Evolutionary conservation across 35 echinoderm and acorn worm genomes (phyloP).

Genomic region (Nesometra sesokonis): DNA sequence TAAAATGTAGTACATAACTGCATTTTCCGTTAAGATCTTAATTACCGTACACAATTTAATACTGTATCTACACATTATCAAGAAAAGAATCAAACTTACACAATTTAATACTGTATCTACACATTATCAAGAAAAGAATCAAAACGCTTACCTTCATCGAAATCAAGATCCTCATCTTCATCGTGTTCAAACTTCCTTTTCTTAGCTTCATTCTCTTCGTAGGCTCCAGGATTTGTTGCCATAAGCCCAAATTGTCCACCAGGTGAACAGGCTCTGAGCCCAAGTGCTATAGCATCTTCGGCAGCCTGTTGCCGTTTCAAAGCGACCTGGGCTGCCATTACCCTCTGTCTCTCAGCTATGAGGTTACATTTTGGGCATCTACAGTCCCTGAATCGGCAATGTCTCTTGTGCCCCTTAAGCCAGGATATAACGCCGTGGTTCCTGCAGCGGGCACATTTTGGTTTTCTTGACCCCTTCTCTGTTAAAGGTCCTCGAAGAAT

Average conservation of each 20-base stretch:
- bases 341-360: slow-evolving; percentile 90
- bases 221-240: slow-evolving; percentile 34
- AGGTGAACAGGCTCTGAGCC: slow-evolving; percentile 88
- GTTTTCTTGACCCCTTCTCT: slow-evolving; percentile 91
- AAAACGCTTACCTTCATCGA: background rate
- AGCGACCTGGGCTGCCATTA: slow-evolving; percentile 98
- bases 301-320: slow-evolving; percentile 94
- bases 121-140: background rate
- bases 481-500: slow-evolving; percentile 84
- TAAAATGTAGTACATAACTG: too few species aligned
- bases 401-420: slow-evolving; percentile 95
- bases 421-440: slow-evolving; percentile 98
- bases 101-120: too few species aligned
- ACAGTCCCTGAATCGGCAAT: slow-evolving; percentile 93
- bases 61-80: too few species aligned
- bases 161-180: slow-evolving; percentile 2
- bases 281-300: slow-evolving; percentile 93
- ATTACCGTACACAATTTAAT: too few species aligned
- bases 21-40: too few species aligned
- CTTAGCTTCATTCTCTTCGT: background rate
- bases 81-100: background rate
- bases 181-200: background rate
- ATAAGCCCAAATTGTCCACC: slow-evolving; percentile 42
- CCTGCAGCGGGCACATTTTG: slow-evolving; percentile 93
- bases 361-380: slow-evolving; percentile 94